Evolutionary conservation across 2,797 vertebrate species (phyloP).

Genomic region (Arremon brunneinucha): DNA sequence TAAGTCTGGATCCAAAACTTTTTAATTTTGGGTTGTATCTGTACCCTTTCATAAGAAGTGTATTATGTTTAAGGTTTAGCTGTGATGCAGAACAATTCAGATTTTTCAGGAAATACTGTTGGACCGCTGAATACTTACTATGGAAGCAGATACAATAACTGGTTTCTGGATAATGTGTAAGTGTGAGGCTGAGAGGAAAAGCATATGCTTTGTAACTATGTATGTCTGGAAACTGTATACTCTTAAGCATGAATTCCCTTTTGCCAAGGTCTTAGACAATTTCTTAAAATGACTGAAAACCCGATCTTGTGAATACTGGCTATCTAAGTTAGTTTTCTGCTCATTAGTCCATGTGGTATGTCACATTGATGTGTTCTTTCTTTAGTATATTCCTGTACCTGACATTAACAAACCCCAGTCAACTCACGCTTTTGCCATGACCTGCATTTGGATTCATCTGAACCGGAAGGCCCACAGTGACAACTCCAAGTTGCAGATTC

Average conservation of each 20-base stretch:
- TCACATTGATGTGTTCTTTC: neutral
- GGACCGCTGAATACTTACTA: neutral
- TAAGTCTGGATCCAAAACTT: neutral
- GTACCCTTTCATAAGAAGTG: neutral
- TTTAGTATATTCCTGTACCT: constrained; percentile 95
- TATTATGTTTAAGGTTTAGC: neutral
- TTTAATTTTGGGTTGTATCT: neutral
- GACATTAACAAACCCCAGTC: constrained; percentile 99
- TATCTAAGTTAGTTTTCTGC: neutral
- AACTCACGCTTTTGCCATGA: constrained; percentile 98
- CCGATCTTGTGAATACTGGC: neutral
- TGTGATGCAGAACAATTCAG: neutral
- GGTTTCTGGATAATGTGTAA: neutral
- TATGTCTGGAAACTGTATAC: neutral
- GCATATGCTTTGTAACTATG: neutral
- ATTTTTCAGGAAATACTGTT: neutral
- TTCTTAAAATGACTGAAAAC: neutral
- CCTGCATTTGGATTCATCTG: constrained; percentile 99
- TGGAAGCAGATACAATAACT: neutral
- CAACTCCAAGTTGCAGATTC: constrained; percentile 95
- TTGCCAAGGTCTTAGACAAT: neutral
- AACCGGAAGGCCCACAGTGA: constrained; percentile 98
- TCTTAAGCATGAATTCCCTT: neutral
- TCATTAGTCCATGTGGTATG: neutral
- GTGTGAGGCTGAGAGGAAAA: neutral